Evolutionary conservation across 2,113 vertebrate species (phyloP).

Genomic region (Suncus etruscus): DNA sequence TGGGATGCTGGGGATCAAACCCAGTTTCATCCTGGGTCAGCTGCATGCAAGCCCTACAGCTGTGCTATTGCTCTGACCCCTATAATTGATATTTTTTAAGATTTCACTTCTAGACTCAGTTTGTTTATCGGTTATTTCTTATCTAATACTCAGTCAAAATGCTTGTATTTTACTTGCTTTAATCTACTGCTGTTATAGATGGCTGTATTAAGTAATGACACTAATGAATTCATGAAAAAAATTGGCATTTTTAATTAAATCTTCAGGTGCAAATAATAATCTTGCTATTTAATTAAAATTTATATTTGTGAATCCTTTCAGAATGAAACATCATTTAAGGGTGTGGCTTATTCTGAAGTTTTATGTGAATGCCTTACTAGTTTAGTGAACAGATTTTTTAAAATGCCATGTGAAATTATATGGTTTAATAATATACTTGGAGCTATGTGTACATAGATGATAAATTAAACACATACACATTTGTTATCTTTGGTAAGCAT

Average conservation of each 20-base stretch:
- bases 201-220: conserved; percentile 9
- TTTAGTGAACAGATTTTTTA: conserved; percentile 49
- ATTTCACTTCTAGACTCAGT: background rate
- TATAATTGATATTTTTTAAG: background rate
- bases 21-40: too few species aligned
- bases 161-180: conserved; percentile 31
- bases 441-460: conserved; percentile 20
- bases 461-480: conserved; percentile 62
- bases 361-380: conserved; percentile 49
- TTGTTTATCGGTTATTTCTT: too few species aligned
- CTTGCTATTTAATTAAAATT: conserved; percentile 42
- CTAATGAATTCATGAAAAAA: conserved; percentile 33
- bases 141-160: too few species aligned
- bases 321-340: conserved; percentile 22
- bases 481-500: conserved; percentile 58
- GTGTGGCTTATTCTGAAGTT: conserved; percentile 40
- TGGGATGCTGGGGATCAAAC: too few species aligned
- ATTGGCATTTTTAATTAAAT: conserved; percentile 53
- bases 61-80: too few species aligned
- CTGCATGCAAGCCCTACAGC: too few species aligned
- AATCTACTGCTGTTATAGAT: conserved; percentile 23
- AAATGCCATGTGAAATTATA: background rate
- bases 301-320: conserved; percentile 27
- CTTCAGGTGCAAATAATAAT: conserved; percentile 19
- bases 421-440: background rate